Base-by-base conservation (phyloP, 2,797 vertebrate species). In the Trematomus bernacchii region DNA sequence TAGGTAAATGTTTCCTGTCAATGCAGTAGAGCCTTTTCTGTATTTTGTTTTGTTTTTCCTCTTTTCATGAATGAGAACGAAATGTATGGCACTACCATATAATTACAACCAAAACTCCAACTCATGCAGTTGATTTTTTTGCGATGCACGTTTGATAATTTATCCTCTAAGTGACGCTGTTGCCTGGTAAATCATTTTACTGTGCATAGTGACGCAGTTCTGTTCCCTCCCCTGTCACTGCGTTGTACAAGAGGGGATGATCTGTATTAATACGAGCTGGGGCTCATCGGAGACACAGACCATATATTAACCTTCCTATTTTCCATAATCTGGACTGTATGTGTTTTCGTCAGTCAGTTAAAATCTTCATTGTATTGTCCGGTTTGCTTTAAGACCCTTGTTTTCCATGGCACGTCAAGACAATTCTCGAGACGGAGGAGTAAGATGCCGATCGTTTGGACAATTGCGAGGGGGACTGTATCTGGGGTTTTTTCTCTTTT, bases 81-180 rank as follows among this genome's bases (percentile, higher is more conserved):
- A 37, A 9, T 37, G 6, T 7, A 37, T 37, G 33, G 7, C 10
- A 11, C n/a, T 23, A 33, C 16, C 7, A 13, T 16, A 42, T 21
- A 2, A 2, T 37, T 8, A 12, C n/a, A 0, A 59, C 50, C 0
- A 0, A 42, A 18, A 51, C 14, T 4, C 2, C 21, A 4, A 16
- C 9, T 44, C 11, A 21, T 27, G 1, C n/a, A 57, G 4, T 18
- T 51, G 1, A 4, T 13, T 42, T 1, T 47, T 3, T 33, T n/a
- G 1, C 58, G 43, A 8, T 57, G 27, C 0, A 1, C 37, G 1
- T 75, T 85, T 48, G 30, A 9, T 19, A 3, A 66, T 73, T 74
- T 78, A 37, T n/a, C 85, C 91, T 87, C 80, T 69, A 73, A 90
- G 89, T 42, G 91, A 87, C 88, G 88, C 91, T 93, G 89, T 91